A percentile compares a stretch with the other conserved stretches of the same genome.
Conservation (phyloP, 2,888 invertebrate species). For the Sphaeridia pumilis region DNA sequence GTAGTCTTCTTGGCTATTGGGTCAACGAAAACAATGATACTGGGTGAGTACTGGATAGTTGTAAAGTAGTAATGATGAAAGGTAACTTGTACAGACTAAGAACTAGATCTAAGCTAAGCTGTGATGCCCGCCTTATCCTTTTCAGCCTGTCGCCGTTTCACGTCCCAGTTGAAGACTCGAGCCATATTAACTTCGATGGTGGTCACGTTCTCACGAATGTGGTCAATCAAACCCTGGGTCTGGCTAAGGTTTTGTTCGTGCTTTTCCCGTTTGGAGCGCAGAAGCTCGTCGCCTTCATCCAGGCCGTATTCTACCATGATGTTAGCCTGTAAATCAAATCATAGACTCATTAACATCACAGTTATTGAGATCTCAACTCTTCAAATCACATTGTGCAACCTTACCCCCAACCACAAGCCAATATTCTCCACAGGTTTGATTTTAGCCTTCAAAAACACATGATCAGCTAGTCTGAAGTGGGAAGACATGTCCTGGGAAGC, state of each 20-base stretch:
- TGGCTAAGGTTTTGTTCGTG: constrained; percentile 28
- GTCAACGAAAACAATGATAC: too few relatives aligned
- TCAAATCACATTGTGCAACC: constrained; percentile 30
- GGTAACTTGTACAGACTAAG: too few relatives aligned
- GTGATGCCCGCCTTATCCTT: constrained; percentile 40
- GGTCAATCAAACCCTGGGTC: constrained; percentile 30
- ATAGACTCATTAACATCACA: neutral
- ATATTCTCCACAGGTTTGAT: constrained; percentile 84
- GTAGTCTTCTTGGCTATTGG: too few relatives aligned
- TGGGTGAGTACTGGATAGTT: too few relatives aligned
- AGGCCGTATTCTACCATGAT: constrained; percentile 94
- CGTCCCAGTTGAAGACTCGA: constrained; percentile 95
- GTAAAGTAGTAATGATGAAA: too few relatives aligned
- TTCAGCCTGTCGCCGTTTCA: constrained; percentile 73
- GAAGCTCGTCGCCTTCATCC: constrained; percentile 73
- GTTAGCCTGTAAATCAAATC: constrained; percentile 50
- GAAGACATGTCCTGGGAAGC: constrained; percentile 59
- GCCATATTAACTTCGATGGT: constrained; percentile 99
- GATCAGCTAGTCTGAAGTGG: constrained; percentile 83
- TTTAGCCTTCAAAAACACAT: constrained; percentile 72
- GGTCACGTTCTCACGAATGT: constrained; percentile 82
- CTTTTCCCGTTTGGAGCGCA: constrained; percentile 48
- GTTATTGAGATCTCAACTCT: neutral
- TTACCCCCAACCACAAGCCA: constrained; percentile 52
- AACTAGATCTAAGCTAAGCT: too few relatives aligned